Base-by-base conservation (phyloP, 2,888 invertebrate species). In the Netelia fuscicornis region DNA sequence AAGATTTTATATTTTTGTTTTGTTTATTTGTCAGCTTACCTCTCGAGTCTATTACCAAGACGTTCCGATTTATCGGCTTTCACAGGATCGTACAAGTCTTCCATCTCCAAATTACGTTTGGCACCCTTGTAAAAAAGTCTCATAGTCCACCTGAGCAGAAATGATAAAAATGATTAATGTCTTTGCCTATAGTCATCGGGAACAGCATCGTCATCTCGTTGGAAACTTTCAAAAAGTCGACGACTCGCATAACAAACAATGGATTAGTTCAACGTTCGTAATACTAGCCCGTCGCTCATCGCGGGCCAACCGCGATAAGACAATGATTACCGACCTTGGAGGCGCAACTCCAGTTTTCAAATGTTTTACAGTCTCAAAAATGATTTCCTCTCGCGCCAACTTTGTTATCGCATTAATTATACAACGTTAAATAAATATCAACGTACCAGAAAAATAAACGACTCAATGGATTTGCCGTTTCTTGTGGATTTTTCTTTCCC, bases 51-150 rank as follows among this genome's bases (percentile, higher is more conserved):
- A 79, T 93, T 89, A 0, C 92, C 93, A 11, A 94, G 87, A 64
- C 78, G 81, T 84, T 93, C 90, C 0, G 94, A 94, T 54, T 89
- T 87, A 81, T 94, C 94, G 25, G 90, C 88, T 62, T 81, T 87
- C 2, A 94, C 86, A 11, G 92, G 91, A 78, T 90, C 89, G 85
- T 91, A 93, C 9, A 94, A 85, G 86, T 94, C 94, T 17, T 90
- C 87, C 5, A 91, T 85, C n/a, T 89, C 90, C 30, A 94, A 88
- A 81, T 92, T 92, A 11, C 89, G 88, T 58, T 87, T 89, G 3
- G 89, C 87, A 0, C 94, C 94, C 85, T 92, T 91, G 17, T 88
- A 83, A 78, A 94, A 93, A 17, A 94, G 81, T 10, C 91, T 90
- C 67, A 91, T 88, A 2, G 94, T 88, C 94, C 94, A 94, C 91